These are phyloP conservation scores for Brachyistius frenatus DNA, from an alignment of 2,113 vertebrate genomes.

Conservation along the genomic window DNA sequence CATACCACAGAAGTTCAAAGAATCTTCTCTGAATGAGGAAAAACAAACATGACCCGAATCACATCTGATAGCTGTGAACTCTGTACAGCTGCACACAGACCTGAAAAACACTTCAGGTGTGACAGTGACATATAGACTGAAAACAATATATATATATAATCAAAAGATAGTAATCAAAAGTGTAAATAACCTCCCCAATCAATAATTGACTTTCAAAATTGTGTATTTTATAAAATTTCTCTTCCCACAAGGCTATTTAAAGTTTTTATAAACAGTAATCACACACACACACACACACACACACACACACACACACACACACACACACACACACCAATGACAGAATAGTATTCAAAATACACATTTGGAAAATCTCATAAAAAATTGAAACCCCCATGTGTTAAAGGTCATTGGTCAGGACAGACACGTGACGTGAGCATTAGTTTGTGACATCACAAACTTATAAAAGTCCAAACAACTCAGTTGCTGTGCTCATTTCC, in stretches of 20 bases:
- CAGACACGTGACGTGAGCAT: too few relatives aligned
- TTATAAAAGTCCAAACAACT: too few relatives aligned
- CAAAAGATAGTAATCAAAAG: not conserved
- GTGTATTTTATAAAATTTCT: not conserved
- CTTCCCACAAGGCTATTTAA: conserved; percentile 1
- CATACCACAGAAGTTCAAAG: not conserved
- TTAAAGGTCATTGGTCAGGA: too few relatives aligned
- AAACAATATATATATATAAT: too few relatives aligned
- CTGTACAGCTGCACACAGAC: not conserved
- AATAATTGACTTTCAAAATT: not conserved
- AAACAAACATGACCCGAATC: conserved; percentile 24
- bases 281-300: not conserved
- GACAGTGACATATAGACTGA: not conserved
- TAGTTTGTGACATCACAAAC: too few relatives aligned
- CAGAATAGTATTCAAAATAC: not conserved
- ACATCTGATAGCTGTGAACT: not conserved
- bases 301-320: not conserved
- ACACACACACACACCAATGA: not conserved
- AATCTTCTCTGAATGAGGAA: conserved; percentile 7
- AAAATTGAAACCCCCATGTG: too few relatives aligned
- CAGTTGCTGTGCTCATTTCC: too few relatives aligned
- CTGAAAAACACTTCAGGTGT: conserved; percentile 19
- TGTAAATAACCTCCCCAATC: not conserved
- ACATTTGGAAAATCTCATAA: too few relatives aligned
- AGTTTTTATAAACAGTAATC: conserved; percentile 2